phyloP scores from a whole-genome alignment of 2,113 vertebrate species.

The Struthio camelus region DNA sequence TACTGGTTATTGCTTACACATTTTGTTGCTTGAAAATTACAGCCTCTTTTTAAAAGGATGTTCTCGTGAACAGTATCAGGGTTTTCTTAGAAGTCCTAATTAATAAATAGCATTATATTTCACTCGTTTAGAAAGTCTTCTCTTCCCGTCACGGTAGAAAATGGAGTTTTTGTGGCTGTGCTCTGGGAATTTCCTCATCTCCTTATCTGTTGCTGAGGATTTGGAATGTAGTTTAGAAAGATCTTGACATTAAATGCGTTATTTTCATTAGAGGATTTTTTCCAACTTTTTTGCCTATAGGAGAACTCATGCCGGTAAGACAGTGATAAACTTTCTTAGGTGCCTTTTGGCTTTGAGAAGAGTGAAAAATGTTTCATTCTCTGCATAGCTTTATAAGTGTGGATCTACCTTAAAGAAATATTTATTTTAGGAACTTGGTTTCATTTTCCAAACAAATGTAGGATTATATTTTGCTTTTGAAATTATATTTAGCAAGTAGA shows the following conservation, averaged over 20 bases:
- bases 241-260: background rate
- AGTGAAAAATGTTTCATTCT: background rate
- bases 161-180: background rate
- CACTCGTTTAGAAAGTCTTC: background rate
- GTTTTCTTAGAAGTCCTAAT: background rate
- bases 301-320: background rate
- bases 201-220: background rate
- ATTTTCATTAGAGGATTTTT: background rate
- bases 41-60: background rate
- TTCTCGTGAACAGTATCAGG: fast-evolving
- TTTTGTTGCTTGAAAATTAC: background rate
- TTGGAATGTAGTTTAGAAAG: background rate
- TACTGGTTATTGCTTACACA: background rate
- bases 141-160: background rate
- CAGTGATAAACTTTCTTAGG: background rate
- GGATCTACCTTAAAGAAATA: background rate
- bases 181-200: background rate
- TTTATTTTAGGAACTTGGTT: background rate
- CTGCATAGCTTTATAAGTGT: background rate
- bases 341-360: background rate
- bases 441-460: background rate
- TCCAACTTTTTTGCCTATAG: background rate
- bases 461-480: background rate
- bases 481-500: background rate
- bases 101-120: background rate